Conservation (phyloP, 92 coral and sea anemone genomes). For the Epizoanthus rinbou region DNA sequence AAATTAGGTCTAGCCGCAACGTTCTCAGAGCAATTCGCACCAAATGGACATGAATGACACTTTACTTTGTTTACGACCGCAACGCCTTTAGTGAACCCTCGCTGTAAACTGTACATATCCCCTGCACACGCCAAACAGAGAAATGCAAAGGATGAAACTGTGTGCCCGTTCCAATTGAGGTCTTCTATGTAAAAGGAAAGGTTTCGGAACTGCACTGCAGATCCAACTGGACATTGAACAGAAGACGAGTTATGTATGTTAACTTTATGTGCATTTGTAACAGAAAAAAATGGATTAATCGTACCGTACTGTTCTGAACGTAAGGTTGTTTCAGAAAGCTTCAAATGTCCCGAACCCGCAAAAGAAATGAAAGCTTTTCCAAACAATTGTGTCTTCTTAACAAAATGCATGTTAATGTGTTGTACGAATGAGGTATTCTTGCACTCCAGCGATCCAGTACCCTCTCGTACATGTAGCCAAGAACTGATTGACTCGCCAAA, state of each 20-base stretch:
- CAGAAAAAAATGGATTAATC: neutral
- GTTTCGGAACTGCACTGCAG: neutral
- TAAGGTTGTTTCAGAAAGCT: neutral
- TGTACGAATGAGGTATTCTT: no score
- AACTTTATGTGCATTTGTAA: neutral
- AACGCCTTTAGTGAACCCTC: slow-evolving; percentile 35
- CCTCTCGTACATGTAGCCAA: no score
- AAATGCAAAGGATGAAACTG: slow-evolving; percentile 24
- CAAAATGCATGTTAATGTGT: no score
- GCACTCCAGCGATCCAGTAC: no score
- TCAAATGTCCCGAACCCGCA: neutral
- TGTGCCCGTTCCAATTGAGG: neutral
- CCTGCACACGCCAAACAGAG: slow-evolving; percentile 32
- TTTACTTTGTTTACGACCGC: neutral
- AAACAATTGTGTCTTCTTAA: neutral
- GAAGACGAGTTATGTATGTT: neutral
- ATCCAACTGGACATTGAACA: neutral
- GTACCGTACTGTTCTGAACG: neutral
- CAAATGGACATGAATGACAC: slow-evolving; percentile 45
- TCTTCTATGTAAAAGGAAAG: neutral
- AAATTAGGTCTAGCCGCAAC: slow-evolving; percentile 47
- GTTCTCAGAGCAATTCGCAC: slow-evolving; percentile 37
- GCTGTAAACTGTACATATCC: slow-evolving; percentile 37
- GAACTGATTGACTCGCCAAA: no score
- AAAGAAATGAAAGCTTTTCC: neutral